Evolutionary conservation across 2,888 invertebrate genomes (phyloP).

Genomic region (Drosophila mercatorum): DNA sequence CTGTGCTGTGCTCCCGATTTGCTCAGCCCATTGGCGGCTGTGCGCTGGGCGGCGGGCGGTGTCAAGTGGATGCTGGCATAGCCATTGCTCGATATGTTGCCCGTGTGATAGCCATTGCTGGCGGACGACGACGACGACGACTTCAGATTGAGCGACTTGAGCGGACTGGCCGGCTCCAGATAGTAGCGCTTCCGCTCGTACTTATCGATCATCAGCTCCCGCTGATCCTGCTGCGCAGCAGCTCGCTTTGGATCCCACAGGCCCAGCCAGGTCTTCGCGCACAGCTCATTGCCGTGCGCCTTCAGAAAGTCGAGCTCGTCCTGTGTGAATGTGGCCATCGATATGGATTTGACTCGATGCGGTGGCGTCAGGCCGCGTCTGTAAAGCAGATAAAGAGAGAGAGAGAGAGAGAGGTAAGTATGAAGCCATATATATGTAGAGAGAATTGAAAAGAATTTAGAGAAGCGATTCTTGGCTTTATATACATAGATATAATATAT

Average conservation of each 20-base stretch:
- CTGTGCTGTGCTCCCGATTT: constrained; percentile 61
- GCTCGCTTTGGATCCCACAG: constrained; percentile 92
- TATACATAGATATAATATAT: too few species aligned
- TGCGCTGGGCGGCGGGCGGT: constrained; percentile 83
- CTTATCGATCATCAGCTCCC: constrained; percentile 97
- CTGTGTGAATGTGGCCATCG: constrained; percentile 98
- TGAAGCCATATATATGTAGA: too few species aligned
- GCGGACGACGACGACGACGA: constrained; percentile 19
- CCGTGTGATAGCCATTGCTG: constrained; percentile 59
- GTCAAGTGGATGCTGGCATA: constrained; percentile 83
- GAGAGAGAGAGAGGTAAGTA: too few species aligned
- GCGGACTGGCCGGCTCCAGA: constrained; percentile 85
- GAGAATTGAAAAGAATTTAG: too few species aligned
- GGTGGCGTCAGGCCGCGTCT: constrained; percentile 99
- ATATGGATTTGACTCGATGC: constrained; percentile 98
- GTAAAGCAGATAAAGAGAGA: constrained; percentile 82
- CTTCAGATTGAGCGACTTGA: constrained; percentile 84
- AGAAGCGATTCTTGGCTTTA: too few species aligned
- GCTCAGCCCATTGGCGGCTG: constrained; percentile 80
- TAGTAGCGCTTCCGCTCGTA: constrained; percentile 94
- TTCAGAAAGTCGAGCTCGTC: constrained; percentile 97
- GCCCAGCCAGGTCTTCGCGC: constrained; percentile 96
- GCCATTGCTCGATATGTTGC: constrained; percentile 58
- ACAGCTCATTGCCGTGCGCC: constrained; percentile 96
- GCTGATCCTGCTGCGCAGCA: constrained; percentile 93